phyloP scores from a whole-genome alignment of 1,140 invertebrate species.

The Caerostris darwini region DNA sequence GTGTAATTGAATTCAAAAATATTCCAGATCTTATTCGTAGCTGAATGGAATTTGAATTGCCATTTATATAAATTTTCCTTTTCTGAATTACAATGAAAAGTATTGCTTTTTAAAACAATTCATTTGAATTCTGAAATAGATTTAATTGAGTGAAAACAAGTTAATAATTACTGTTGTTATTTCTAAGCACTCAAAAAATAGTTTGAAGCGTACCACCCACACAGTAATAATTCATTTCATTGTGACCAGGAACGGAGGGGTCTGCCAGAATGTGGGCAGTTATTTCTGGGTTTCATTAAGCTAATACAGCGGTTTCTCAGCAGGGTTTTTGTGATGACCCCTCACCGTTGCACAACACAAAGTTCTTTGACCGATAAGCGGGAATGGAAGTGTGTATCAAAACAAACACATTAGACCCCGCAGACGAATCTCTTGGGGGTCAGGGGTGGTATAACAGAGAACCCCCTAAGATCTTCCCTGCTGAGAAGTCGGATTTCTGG shows the following conservation, averaged over 20 bases:
- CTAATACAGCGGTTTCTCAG: background rate
- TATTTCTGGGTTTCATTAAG: background rate
- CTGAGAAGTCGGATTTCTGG: background rate
- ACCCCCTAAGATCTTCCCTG: background rate
- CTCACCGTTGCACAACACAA: background rate
- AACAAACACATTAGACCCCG: background rate
- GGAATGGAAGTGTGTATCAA: conserved; percentile 14
- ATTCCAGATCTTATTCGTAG: too few relatives aligned
- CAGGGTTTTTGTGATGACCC: background rate
- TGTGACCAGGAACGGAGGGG: background rate
- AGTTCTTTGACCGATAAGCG: conserved; percentile 12
- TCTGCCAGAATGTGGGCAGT: background rate
- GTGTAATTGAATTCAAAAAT: too few relatives aligned
- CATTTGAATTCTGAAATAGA: too few relatives aligned
- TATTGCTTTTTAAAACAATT: too few relatives aligned
- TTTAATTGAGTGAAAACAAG: too few relatives aligned
- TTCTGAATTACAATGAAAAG: too few relatives aligned
- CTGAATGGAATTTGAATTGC: too few relatives aligned
- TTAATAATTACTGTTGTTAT: too few relatives aligned
- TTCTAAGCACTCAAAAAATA: too few relatives aligned
- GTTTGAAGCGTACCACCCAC: too few relatives aligned
- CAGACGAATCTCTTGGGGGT: background rate
- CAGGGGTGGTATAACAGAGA: background rate
- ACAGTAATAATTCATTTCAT: background rate
- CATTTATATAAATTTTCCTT: too few relatives aligned